Evolutionary conservation across 2,888 invertebrate species (phyloP).

Genomic region (Orchesella flavescens): DNA sequence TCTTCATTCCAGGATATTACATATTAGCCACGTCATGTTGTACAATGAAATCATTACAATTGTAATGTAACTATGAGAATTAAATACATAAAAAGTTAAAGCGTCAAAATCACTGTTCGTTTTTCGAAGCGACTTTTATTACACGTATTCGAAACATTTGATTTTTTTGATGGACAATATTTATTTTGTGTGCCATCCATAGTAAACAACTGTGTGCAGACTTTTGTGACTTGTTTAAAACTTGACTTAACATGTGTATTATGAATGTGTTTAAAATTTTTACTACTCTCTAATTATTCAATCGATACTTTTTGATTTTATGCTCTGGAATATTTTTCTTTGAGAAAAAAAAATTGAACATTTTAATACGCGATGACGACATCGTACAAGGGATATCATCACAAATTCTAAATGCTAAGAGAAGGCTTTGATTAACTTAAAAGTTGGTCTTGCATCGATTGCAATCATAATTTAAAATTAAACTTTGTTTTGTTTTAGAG

Average conservation of each 20-base stretch:
- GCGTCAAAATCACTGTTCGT: not conserved
- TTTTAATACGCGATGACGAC: no score
- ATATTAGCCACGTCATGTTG: no score
- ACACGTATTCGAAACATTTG: constrained; percentile 11
- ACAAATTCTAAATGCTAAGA: no score
- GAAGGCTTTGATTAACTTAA: no score
- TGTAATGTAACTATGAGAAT: no score
- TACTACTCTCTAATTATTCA: not conserved
- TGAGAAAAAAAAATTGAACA: not conserved
- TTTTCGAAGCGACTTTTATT: not conserved
- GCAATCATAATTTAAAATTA: no score
- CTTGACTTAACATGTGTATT: not conserved
- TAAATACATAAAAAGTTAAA: not conserved
- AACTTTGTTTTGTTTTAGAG: not conserved
- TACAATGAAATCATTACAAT: no score
- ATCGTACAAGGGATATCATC: no score
- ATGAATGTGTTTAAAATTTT: not conserved
- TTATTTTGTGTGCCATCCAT: constrained; percentile 7
- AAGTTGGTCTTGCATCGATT: no score
- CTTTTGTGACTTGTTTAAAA: constrained; percentile 25
- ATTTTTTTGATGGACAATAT: constrained; percentile 5
- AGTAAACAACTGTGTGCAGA: constrained; percentile 12
- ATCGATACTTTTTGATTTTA: not conserved
- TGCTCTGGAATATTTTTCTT: not conserved
- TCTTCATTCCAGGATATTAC: not conserved